Evolutionary conservation across 2,797 vertebrate genomes (phyloP).

Genomic region (Fratercula arctica): DNA sequence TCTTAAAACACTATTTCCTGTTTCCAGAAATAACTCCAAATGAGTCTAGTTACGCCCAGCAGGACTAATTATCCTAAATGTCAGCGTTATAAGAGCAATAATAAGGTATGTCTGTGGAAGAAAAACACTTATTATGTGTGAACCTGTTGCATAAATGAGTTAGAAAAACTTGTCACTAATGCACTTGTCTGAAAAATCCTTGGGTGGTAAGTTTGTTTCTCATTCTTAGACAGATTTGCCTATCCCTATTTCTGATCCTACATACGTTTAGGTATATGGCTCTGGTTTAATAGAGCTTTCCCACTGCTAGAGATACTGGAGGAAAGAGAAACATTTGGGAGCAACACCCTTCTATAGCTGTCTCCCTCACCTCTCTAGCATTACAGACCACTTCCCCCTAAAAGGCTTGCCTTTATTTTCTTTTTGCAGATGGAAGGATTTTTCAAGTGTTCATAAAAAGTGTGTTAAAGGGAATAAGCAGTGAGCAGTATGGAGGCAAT

Average conservation of each 20-base stretch:
- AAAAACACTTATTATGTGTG: neutral
- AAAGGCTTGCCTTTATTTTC: neutral
- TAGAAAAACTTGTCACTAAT: neutral
- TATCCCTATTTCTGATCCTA: neutral
- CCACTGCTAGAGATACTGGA: neutral
- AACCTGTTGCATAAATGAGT: neutral
- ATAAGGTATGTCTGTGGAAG: neutral
- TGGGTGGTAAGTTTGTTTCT: neutral
- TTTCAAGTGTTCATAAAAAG: neutral
- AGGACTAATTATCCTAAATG: neutral
- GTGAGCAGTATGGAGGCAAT: neutral
- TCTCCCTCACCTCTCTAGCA: neutral
- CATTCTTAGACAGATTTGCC: neutral
- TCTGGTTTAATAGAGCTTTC: neutral
- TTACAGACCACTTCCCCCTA: neutral
- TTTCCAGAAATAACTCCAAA: neutral
- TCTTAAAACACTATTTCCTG: neutral
- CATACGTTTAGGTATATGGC: neutral
- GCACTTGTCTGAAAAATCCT: neutral
- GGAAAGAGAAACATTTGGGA: neutral
- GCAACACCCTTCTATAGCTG: neutral
- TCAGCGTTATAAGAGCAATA: neutral
- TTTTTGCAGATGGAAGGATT: neutral
- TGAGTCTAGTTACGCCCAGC: neutral
- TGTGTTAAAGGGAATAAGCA: neutral